A percentile compares a stretch with the other conserved stretches of the same genome.
These are phyloP conservation scores for Saccostrea glomerata DNA, from an alignment of 1,140 invertebrate genomes.

Conservation along the genomic window DNA sequence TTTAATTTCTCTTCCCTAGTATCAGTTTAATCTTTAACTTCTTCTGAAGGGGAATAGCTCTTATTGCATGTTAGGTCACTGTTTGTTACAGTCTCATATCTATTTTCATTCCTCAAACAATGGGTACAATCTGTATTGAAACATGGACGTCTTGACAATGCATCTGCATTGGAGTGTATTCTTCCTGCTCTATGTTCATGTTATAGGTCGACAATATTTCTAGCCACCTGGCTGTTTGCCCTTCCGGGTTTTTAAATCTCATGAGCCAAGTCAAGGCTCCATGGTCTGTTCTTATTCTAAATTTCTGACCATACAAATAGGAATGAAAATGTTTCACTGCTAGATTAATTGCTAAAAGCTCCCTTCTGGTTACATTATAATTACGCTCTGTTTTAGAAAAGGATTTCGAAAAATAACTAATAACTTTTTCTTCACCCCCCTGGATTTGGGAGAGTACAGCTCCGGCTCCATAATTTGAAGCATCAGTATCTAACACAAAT, in stretches of 20 bases:
- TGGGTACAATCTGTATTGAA: not conserved
- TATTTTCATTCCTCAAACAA: not conserved
- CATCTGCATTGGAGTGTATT: conserved; percentile 37
- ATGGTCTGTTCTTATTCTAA: conserved; percentile 66
- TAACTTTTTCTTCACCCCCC: conserved; percentile 55
- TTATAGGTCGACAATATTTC: conserved; percentile 57
- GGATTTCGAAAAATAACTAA: conserved; percentile 59
- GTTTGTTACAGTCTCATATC: not conserved
- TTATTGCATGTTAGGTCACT: not conserved
- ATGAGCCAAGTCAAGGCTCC: conserved; percentile 62
- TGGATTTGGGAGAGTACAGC: conserved; percentile 67
- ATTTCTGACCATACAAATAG: conserved; percentile 62
- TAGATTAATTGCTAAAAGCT: conserved; percentile 60
- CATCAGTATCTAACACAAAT: conserved; percentile 63
- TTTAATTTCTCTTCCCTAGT: too few relatives aligned
- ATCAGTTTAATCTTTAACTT: too few relatives aligned
- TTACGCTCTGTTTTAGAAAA: conserved; percentile 71
- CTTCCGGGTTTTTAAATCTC: conserved; percentile 58
- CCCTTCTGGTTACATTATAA: conserved; percentile 75
- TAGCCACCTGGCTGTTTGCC: conserved; percentile 68
- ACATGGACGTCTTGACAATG: conserved; percentile 39
- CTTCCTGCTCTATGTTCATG: conserved; percentile 31
- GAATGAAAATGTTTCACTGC: conserved; percentile 54
- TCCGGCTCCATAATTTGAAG: conserved; percentile 61
- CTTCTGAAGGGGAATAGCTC: not conserved